Percentiles rank a stretch among this genome's conserved stretches.
Evolutionary conservation across 2,888 invertebrate genomes (phyloP).

Genomic region (Schrankia costaestrigalis): DNA sequence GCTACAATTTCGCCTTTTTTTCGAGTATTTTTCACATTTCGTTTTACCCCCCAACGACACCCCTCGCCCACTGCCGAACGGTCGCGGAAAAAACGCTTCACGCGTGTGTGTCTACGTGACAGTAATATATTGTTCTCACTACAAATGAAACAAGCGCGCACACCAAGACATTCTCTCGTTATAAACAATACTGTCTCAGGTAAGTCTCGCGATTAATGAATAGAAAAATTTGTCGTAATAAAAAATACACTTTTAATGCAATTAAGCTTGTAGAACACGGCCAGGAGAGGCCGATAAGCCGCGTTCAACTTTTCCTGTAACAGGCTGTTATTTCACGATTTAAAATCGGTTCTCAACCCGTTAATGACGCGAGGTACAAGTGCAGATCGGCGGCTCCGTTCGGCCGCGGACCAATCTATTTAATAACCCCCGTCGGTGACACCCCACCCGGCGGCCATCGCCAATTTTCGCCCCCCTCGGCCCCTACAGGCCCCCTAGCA

Average conservation of each 20-base stretch:
- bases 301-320: constrained; percentile 78
- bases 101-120: constrained; percentile 56
- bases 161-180: constrained; percentile 8
- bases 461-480: constrained; percentile 73
- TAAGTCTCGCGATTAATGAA: constrained; percentile 37
- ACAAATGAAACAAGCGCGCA: constrained; percentile 18
- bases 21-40: constrained; percentile 82
- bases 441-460: constrained; percentile 80
- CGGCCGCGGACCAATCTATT: constrained; percentile 82
- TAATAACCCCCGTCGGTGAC: constrained; percentile 81
- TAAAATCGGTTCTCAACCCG: constrained; percentile 80
- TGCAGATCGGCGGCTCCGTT: constrained; percentile 80
- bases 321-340: constrained; percentile 80
- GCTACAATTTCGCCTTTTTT: constrained; percentile 81
- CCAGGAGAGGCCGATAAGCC: constrained; percentile 69
- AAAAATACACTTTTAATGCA: constrained; percentile 66
- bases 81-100: constrained; percentile 64
- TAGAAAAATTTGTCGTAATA: constrained; percentile 46
- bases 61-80: constrained; percentile 63
- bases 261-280: constrained; percentile 70
- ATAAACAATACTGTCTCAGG: constrained; percentile 24
- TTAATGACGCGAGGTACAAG: constrained; percentile 81
- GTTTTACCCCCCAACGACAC: constrained; percentile 58
- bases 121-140: constrained; percentile 39
- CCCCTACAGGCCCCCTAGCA: constrained; percentile 65